Base-by-base conservation (phyloP, 2,113 vertebrate species). In the Periophthalmus modestus region DNA sequence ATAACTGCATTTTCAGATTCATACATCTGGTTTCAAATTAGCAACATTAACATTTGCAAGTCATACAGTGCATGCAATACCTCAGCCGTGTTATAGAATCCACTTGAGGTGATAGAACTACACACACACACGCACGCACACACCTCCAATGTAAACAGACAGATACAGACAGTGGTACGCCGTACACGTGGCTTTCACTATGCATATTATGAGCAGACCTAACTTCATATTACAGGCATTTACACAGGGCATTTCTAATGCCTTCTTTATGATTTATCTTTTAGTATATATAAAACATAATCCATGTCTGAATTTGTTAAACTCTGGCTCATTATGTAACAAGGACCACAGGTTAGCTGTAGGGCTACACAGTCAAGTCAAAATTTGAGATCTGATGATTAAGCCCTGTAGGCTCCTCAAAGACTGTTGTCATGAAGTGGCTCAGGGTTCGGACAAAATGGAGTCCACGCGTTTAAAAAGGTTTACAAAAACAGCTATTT, bases 111-210 rank as follows among this genome's bases (percentile, higher is more conserved):
- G 48, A 68, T 55, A 24, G 5, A 2, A 46, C 78, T 5, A 18
- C 18, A 50, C 34, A 69, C 3, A 15, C 63, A 80, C 7, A n/a
- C 16, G 50, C 34, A 80, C 5, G 18, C 16, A 55, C 34, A 69
- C 2, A 15, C 63, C 6, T 18, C 18, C 0, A 61, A 23, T 59
- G 47, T 72, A 71, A 66, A 67, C 69, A 75, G 47, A 34, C 48
- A 46, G 47, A 66, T 21, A 55, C 48, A 66, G 46, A 24, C 19
- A 23, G 47, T 58, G n/a, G 18, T 55, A 21, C n/a, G 21, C n/a
- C 18, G 34, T 19, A 43, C 34, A 65, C 62, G 18, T 65, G 62
- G 11, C 11, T 36, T 34, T 62, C 7, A 55, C 52, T 62, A 18
- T 3, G 14, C 16, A 62, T 7, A 16, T 28, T 34, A 34, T 34